Evolutionary conservation across 2,797 vertebrate species (phyloP), one percentile per base, ranked within the genome.

Genomic region (Lepus oiostolus): DNA sequence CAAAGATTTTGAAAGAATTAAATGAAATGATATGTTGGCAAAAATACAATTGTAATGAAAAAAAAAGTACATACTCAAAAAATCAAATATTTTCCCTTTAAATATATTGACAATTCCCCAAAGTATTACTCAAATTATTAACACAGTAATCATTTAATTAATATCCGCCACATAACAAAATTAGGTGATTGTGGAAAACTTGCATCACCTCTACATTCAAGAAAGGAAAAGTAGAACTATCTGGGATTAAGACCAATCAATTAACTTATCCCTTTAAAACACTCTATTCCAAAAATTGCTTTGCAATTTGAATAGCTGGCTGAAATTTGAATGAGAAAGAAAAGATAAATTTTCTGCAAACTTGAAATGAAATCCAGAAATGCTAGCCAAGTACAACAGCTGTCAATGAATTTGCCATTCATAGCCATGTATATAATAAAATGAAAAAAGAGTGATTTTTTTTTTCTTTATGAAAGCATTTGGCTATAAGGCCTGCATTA

Each of bases 381-480:
- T 10, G 42, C 30, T 9, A 67, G 28, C 3, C 24, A 35, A 52
- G 16, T 52, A 9, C 52, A 42, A 85, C 5, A 68, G 26, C 28
- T 50, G 5, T 28, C 35, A 84, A 19, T 52, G 26, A 62, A 4
- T 60, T 79, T 85, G 22, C 50, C 42, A 21, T 52, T 81, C 19
- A 75, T 52, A 74, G 22, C 6, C 6, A 60, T 81, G 14, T 38
- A 47, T 32, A 76, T 28, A 19, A 4, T 38, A 42, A 17, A 67
- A 62, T 42, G 68, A 76, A 87, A 70, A 17, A 42, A 30, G n/a
- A 52, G 13, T 67, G 63, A 3, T 35, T 17, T 4, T 30, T 70
- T 70, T 87, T 62, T 81, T 52, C 21, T 65, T 84, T 13, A 71
- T 79, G 19, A 91, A 84, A 83, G 32, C 58, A 92, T n/a, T 14